phyloP scores from a whole-genome alignment of 1,140 invertebrate species.

The Centruroides vittatus region DNA sequence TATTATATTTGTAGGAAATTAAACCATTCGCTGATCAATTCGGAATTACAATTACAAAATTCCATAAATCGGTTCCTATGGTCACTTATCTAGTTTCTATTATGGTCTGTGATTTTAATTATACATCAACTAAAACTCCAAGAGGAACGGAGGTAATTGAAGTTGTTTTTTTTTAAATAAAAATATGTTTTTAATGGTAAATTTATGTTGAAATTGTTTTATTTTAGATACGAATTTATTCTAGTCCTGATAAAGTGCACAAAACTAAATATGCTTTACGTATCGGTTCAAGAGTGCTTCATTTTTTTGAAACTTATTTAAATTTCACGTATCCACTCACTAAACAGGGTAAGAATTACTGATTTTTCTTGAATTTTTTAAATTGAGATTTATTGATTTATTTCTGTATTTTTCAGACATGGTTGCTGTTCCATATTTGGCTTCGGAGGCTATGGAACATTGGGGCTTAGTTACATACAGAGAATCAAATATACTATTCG shows the following conservation, averaged over 20 bases:
- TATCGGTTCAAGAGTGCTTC: constrained; percentile 16
- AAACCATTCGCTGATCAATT: too few species aligned
- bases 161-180: background rate
- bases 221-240: constrained; percentile 61
- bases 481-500: constrained; percentile 58
- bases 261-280: constrained; percentile 84
- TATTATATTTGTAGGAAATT: too few species aligned
- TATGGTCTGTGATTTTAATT: constrained; percentile 60
- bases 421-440: constrained; percentile 87
- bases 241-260: constrained; percentile 77
- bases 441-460: constrained; percentile 89
- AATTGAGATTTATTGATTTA: too few species aligned
- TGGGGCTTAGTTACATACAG: constrained; percentile 76
- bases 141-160: constrained; percentile 7
- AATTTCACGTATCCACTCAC: constrained; percentile 81
- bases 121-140: constrained; percentile 1
- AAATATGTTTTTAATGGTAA: background rate
- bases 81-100: constrained; percentile 90
- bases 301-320: constrained; percentile 20
- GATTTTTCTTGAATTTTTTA: too few species aligned
- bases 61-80: constrained; percentile 80
- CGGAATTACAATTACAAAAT: constrained; percentile 31
- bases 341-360: constrained; percentile 37
- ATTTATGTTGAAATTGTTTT: background rate
- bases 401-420: constrained; percentile 36